phyloP scores from a whole-genome alignment of 2,888 invertebrate species.

The Cheilosia scutellata region DNA sequence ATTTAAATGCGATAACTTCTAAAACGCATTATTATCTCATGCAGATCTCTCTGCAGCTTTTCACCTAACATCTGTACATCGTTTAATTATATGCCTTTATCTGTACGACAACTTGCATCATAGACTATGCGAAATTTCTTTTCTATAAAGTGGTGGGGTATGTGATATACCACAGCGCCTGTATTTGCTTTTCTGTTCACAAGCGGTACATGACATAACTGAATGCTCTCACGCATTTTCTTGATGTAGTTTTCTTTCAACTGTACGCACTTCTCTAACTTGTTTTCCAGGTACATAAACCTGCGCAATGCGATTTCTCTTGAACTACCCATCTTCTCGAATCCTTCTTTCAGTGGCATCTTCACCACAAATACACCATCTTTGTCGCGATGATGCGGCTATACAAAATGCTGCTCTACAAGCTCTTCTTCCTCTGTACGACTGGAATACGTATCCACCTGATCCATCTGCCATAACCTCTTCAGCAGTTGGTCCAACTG shows the following conservation, averaged over 20 bases:
- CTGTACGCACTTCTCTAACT: too few species aligned
- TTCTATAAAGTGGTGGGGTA: constrained; percentile 20
- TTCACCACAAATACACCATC: constrained; percentile 15
- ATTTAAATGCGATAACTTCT: too few species aligned
- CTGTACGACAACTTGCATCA: constrained; percentile 29
- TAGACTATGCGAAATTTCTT: constrained; percentile 16
- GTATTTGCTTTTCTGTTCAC: not conserved
- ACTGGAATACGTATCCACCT: not conserved
- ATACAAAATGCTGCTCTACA: constrained; percentile 16
- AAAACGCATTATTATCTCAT: too few species aligned
- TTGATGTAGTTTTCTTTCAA: not conserved
- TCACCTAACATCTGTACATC: constrained; percentile 27
- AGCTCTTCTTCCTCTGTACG: constrained; percentile 31
- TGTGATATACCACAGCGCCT: constrained; percentile 20
- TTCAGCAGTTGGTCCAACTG: constrained; percentile 19
- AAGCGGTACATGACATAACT: not conserved
- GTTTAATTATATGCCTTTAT: constrained; percentile 8
- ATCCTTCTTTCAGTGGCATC: constrained; percentile 23
- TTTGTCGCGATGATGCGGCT: not conserved
- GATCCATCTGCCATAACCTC: constrained; percentile 19
- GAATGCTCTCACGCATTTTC: constrained; percentile 13
- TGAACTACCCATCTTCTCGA: too few species aligned
- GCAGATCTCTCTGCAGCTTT: too few species aligned
- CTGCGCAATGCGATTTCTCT: too few species aligned
- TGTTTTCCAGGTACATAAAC: too few species aligned